Evolutionary conservation across 1,140 invertebrate species (phyloP).

Genomic region (Myzus persicae): DNA sequence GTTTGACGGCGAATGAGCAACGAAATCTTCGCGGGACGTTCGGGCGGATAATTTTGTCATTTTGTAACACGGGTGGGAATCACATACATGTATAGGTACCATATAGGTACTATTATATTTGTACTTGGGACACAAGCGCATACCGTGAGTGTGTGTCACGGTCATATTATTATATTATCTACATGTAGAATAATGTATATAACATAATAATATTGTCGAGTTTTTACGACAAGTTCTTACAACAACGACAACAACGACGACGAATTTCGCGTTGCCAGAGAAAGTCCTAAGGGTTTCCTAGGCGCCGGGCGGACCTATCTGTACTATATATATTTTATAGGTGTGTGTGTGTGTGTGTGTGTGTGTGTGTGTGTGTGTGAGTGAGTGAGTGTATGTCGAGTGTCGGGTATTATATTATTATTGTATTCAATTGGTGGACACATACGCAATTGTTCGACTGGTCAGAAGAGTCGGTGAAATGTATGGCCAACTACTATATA

Average conservation of each 20-base stretch:
- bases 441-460: not conserved
- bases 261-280: slow-evolving; percentile 14
- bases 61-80: not conserved
- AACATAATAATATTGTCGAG: not conserved
- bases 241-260: not conserved
- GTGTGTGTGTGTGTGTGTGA: not conserved
- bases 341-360: not conserved
- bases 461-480: slow-evolving; percentile 18
- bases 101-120: not conserved
- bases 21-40: not conserved
- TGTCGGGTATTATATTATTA: not conserved
- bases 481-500: not conserved
- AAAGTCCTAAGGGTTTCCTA: slow-evolving; percentile 44
- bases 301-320: not conserved
- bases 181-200: not conserved
- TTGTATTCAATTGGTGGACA: not conserved
- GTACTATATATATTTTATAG: not conserved
- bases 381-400: too few species aligned
- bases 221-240: not conserved
- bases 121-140: not conserved
- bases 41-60: not conserved
- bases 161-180: not conserved
- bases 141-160: slow-evolving; percentile 30
- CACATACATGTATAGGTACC: too few species aligned
- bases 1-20: not conserved